These are phyloP conservation scores for Malurus cyaneus DNA, from an alignment of 2,113 vertebrate species.

Conservation along the genomic window DNA sequence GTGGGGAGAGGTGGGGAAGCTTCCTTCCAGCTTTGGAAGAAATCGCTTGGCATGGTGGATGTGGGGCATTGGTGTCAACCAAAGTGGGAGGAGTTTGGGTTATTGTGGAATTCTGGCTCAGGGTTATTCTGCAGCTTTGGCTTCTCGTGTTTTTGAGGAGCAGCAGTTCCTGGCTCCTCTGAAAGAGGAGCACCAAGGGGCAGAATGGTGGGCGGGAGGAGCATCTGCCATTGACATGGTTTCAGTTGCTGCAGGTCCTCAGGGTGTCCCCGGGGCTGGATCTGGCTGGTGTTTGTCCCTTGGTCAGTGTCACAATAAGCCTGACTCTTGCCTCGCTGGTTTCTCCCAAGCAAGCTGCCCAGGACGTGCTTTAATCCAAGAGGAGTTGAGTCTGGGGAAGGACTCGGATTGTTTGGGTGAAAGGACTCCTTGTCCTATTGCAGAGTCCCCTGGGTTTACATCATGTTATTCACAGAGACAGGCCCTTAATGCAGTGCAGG, in stretches of 20 bases:
- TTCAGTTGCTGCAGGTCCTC: background rate
- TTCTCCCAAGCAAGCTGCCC: background rate
- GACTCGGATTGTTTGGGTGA: background rate
- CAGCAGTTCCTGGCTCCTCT: background rate
- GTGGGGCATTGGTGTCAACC: background rate
- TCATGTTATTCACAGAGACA: background rate
- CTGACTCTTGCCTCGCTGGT: background rate
- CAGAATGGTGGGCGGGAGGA: background rate
- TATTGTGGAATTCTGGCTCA: background rate
- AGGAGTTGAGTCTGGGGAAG: background rate
- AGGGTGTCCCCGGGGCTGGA: background rate
- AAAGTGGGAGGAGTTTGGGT: background rate
- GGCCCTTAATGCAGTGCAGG: background rate
- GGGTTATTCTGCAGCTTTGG: background rate
- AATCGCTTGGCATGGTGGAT: background rate
- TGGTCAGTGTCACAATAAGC: background rate
- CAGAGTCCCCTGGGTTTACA: background rate
- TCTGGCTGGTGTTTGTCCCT: background rate
- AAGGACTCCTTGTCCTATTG: background rate
- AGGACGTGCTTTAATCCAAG: background rate
- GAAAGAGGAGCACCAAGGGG: background rate
- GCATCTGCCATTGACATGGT: background rate
- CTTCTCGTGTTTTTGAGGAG: accelerated
- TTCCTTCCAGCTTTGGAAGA: background rate
- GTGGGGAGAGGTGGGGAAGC: accelerated